These are phyloP conservation scores for Phyllopteryx taeniolatus DNA, from an alignment of 2,113 vertebrate species.

Conservation along the genomic window DNA sequence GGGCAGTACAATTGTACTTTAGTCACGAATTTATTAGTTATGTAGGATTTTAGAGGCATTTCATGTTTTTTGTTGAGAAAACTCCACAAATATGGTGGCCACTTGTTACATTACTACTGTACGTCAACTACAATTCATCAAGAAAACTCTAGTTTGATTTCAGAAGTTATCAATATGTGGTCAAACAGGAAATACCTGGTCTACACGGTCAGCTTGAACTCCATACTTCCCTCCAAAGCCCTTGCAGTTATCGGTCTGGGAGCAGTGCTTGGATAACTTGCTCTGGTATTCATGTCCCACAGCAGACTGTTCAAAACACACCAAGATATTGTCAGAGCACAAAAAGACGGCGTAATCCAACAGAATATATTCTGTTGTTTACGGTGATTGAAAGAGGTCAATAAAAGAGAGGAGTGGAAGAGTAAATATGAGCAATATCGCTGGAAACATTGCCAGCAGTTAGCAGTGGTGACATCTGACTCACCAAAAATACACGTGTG, in stretches of 20 bases:
- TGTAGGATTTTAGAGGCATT: too few species aligned
- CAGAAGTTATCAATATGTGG: background rate
- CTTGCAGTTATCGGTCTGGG: slow-evolving; percentile 88
- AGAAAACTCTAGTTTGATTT: background rate
- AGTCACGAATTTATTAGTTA: too few species aligned
- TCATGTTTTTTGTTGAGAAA: too few species aligned
- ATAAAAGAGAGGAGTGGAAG: background rate
- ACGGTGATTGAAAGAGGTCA: background rate
- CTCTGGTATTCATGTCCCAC: slow-evolving; percentile 94
- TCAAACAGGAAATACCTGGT: slow-evolving; percentile 77
- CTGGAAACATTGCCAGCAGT: slow-evolving; percentile 4
- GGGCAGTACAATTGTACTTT: too few species aligned
- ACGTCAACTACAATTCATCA: background rate
- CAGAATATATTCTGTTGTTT: background rate
- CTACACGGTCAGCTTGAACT: slow-evolving; percentile 88
- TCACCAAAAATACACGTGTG: slow-evolving; percentile 5
- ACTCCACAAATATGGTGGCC: too few species aligned
- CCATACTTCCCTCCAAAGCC: slow-evolving; percentile 96
- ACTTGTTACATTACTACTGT: too few species aligned
- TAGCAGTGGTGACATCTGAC: slow-evolving; percentile 18
- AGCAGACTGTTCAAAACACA: slow-evolving; percentile 78
- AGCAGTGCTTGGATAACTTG: slow-evolving; percentile 89
- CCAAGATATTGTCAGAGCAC: background rate
- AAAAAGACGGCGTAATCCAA: background rate
- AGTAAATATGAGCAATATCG: background rate